Conservation (phyloP, 2,113 vertebrate species). For the Recurvirostra avosetta region DNA sequence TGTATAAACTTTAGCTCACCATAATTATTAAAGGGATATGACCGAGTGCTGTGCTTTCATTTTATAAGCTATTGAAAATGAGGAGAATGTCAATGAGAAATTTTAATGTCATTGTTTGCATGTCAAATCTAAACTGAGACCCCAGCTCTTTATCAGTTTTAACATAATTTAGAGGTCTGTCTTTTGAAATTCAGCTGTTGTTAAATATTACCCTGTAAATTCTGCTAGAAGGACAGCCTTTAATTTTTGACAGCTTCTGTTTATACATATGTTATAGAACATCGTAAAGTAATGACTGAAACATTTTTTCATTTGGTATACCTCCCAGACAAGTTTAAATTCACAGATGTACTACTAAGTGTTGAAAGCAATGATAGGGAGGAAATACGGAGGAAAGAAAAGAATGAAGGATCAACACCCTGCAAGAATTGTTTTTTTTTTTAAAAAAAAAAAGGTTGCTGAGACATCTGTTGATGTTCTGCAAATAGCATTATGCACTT, state of each 20-base stretch:
- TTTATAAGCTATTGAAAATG: not conserved
- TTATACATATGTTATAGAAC: not conserved
- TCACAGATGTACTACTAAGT: not conserved
- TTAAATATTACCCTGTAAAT: not conserved
- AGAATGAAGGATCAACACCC: not conserved
- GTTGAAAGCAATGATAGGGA: not conserved
- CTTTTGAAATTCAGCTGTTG: not conserved
- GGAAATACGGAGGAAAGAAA: not conserved
- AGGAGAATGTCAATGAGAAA: not conserved
- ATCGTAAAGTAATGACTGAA: not conserved
- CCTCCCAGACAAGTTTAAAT: not conserved
- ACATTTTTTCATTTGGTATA: not conserved
- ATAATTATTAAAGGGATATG: not conserved
- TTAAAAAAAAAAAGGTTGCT: not conserved
- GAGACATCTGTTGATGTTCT: not conserved
- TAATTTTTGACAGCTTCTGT: not conserved
- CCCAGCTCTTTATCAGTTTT: not conserved
- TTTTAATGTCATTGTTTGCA: not conserved
- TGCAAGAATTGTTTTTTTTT: not conserved
- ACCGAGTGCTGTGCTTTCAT: not conserved
- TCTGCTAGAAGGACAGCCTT: not conserved
- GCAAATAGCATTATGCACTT: not conserved
- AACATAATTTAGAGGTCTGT: not conserved
- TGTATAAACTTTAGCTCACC: not conserved
- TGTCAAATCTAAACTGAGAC: not conserved